Base-by-base conservation (phyloP, 2,113 vertebrate species). In the Thomomys bottae region DNA sequence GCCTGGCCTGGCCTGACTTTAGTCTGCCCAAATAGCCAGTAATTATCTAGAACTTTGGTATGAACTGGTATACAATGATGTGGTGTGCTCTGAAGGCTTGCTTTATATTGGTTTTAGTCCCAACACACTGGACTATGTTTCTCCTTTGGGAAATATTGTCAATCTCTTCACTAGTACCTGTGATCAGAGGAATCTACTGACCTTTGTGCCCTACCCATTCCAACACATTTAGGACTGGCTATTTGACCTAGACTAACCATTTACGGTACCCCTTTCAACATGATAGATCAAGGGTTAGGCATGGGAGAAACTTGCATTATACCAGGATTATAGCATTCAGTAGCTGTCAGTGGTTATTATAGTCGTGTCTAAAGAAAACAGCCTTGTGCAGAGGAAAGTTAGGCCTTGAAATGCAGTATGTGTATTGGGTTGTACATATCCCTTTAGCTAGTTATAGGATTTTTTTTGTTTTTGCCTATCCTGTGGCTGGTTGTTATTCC, bases 71-170 rank as follows among this genome's bases (percentile, higher is more conserved):
- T 87, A 59, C 88, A 90, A 67, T 49, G 17, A 34, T 45, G 5
- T 87, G 61, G 26, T 88, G 10, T 36, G 54, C 54, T 80, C 21
- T 88, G 38, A 93, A 88, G 28, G 45, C 38, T 76, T 87, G 42
- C 57, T 81, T 72, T 38, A 34, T 82, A 24, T 70, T 71, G 40
- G 34, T 82, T 93, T 87, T 72, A 34, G 40, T 90, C 49, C 91
- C 8, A 70, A 68, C 30, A 79, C 18, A 76, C 89, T 84, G 3
- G 75, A 92, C 64, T 64, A 0, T 72, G 54, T 21, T 84, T 42
- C 21, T 73, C 45, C 34, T 94, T 92, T 91, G 59, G 73, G 80
- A 91, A 90, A 75, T 15, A 89, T 92, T 90, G 84, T 34, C 30
- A 85, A 23, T 70, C 5, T 70, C 54, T 90, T 90, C 45, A 77